Evolutionary conservation across 2,113 vertebrate species (phyloP), one percentile per base, ranked within the genome.

Genomic region (Papio anubis): DNA sequence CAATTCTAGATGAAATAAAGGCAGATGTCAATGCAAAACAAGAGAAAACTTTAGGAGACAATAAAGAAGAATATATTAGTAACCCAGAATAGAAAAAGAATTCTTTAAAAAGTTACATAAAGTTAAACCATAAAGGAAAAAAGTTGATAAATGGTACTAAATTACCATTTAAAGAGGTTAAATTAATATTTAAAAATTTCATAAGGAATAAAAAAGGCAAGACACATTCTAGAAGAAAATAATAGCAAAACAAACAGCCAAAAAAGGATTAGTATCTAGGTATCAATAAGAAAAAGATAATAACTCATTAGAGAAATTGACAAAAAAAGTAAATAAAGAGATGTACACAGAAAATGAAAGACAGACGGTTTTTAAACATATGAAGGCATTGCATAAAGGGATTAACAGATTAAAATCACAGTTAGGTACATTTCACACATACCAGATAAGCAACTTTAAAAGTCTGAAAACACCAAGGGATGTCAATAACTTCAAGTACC

Each of bases 121-220:
- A 84, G 55, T 18, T 72, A 84, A 86, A n/a, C 14, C 59, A 83
- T 55, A 87, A 83, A 96, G 91, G 35, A 76, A 94, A 78, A 90
- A 14, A 70, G 35, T 61, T 38, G 25, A 72, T 70, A 48, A 57
- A 13, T 81, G 32, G 12, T 80, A 80, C 32, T 75, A 88, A 86
- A 55, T 90, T 50, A 79, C 50, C 32, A 96, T 80, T 91, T 95
- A 80, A 61, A 40, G 50, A 38, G 93, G 20, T 80, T 90, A 92
- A 95, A 79, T 93, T 90, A 85, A 50, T 35, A 83, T 79, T 57
- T 52, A 52, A 73, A 95, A 87, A n/a, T 45, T 80, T 3, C 10
- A n/a, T 48, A 84, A 93, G 43, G 32, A 79, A 92, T 81, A 4
- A 81, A 93, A 93, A 40, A 30, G 35, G 45, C 30, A 85, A 81